A percentile compares a stretch with the other conserved stretches of the same genome.
These are phyloP conservation scores for Hylia prasina DNA, from an alignment of 2,113 vertebrate genomes.

Conservation along the genomic window DNA sequence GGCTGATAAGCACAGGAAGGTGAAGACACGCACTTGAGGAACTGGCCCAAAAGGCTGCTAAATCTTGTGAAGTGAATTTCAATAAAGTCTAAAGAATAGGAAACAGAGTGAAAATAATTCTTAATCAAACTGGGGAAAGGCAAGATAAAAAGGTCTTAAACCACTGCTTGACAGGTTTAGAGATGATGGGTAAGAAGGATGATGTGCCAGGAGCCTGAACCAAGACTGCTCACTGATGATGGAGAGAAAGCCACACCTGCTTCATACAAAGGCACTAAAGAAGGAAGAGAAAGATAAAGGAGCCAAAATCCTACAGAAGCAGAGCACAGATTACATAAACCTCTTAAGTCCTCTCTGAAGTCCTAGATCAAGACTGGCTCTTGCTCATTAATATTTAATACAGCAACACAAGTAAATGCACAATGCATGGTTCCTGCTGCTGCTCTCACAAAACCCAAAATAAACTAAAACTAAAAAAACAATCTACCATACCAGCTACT, in stretches of 20 bases:
- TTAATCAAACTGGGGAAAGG: neutral
- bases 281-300: neutral
- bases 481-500: neutral
- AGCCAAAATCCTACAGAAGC: neutral
- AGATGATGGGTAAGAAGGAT: neutral
- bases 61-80: constrained; percentile 4
- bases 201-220: neutral
- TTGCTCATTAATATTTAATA: neutral
- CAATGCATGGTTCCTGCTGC: neutral
- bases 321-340: neutral
- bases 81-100: neutral
- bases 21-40: neutral
- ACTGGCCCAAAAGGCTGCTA: neutral
- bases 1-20: neutral
- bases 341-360: neutral
- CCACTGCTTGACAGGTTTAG: neutral
- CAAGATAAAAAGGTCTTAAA: neutral
- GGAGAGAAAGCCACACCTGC: neutral
- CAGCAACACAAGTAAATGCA: neutral
- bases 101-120: constrained; percentile 1
- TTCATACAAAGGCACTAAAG: neutral
- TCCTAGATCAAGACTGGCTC: neutral
- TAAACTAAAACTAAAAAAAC: neutral
- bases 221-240: neutral
- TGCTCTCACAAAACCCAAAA: neutral